A percentile compares a stretch with the other conserved stretches of the same genome.
Conservation (phyloP, 1,140 invertebrate species). For the Lutraria rhynchaena region DNA sequence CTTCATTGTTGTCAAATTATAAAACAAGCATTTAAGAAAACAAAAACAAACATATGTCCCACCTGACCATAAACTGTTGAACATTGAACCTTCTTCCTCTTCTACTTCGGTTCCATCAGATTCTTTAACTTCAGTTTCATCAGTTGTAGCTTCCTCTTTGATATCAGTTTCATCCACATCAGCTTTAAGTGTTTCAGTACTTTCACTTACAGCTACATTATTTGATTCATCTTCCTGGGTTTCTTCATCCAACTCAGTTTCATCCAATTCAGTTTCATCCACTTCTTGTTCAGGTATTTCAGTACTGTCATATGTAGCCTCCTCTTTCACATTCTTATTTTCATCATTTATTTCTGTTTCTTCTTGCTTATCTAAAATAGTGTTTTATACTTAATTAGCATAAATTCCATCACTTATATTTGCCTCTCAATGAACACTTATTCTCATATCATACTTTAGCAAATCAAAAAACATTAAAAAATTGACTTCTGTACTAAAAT, state of each 20-base stretch:
- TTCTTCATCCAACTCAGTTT: not conserved
- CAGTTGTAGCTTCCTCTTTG: not conserved
- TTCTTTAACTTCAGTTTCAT: not conserved
- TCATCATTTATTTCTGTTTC: not conserved
- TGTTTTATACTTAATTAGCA: not conserved
- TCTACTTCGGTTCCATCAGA: not conserved
- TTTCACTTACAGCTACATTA: not conserved
- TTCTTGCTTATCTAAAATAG: not conserved
- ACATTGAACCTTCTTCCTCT: constrained; percentile 14
- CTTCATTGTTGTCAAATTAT: no score
- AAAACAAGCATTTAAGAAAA: no score
- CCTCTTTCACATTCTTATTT: no score
- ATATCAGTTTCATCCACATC: not conserved
- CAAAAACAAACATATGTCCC: no score
- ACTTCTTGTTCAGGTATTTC: not conserved
- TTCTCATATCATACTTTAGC: no score
- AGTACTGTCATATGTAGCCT: not conserved
- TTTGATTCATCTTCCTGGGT: not conserved
- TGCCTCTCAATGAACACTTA: not conserved
- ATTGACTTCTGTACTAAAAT: no score
- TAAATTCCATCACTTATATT: not conserved
- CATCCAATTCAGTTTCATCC: not conserved
- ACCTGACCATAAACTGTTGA: constrained; percentile 27
- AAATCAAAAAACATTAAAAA: no score
- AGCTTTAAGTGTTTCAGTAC: not conserved